Conservation (phyloP, 2,113 vertebrate species). For the Irena cyanogastra region DNA sequence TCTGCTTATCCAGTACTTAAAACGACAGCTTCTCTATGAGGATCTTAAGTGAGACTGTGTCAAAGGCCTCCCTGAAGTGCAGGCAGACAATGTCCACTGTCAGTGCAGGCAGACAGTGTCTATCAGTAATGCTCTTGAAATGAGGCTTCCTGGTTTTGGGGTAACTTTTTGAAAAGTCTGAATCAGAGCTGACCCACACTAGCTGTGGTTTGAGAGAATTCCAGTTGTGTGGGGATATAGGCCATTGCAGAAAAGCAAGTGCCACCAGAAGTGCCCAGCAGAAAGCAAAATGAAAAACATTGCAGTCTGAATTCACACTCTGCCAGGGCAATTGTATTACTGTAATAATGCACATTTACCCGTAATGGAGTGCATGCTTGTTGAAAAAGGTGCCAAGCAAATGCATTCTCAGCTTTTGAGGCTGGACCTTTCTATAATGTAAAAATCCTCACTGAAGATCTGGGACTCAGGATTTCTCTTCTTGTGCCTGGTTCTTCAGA, state of each 20-base stretch:
- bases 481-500: not conserved
- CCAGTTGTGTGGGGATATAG: not conserved
- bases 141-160: not conserved
- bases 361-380: not conserved
- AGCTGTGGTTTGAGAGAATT: not conserved
- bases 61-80: not conserved
- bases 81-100: not conserved
- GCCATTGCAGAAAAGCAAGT: not conserved
- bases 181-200: not conserved
- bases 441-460: not conserved
- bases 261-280: not conserved
- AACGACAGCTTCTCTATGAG: not conserved
- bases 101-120: not conserved
- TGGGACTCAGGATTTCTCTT: not conserved
- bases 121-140: not conserved
- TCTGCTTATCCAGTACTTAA: not conserved
- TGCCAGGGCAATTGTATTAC: not conserved
- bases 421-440: not conserved
- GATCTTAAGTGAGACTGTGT: not conserved
- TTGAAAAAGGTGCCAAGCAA: not conserved
- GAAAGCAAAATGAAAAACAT: not conserved
- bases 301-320: not conserved
- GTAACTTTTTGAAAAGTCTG: not conserved
- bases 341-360: not conserved
- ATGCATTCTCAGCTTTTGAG: not conserved